A percentile compares a stretch with the other conserved stretches of the same genome.
phyloP scores from a whole-genome alignment of 2,888 invertebrate genomes.

The Polyploca ridens region DNA sequence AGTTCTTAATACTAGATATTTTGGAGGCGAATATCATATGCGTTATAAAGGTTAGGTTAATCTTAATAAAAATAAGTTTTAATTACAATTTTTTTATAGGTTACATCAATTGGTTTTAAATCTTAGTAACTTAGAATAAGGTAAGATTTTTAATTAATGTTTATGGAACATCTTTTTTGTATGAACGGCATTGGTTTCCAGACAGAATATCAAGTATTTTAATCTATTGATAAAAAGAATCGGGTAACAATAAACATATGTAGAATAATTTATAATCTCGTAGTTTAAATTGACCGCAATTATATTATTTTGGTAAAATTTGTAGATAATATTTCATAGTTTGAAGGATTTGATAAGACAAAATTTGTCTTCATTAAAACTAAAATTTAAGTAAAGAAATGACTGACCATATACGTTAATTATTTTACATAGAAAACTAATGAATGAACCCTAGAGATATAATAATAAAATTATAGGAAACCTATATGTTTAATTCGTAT shows the following conservation, averaged over 20 bases:
- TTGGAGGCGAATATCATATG: background rate
- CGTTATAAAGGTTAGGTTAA: background rate
- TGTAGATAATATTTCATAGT: slow-evolving; percentile 31
- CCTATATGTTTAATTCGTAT: slow-evolving; percentile 24
- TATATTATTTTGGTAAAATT: background rate
- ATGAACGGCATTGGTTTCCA: too few relatives aligned
- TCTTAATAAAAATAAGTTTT: background rate
- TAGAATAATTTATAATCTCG: background rate
- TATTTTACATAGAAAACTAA: slow-evolving; percentile 58
- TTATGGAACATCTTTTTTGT: too few relatives aligned
- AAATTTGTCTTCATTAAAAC: slow-evolving; percentile 14
- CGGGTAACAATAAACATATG: background rate
- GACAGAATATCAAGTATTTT: too few relatives aligned
- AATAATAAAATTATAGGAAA: slow-evolving; percentile 28
- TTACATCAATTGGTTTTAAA: background rate
- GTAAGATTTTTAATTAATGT: too few relatives aligned
- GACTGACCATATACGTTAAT: slow-evolving; percentile 75
- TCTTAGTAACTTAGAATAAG: too few relatives aligned
- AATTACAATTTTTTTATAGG: background rate
- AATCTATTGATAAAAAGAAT: too few relatives aligned
- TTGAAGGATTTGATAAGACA: slow-evolving; percentile 28
- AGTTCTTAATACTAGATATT: background rate
- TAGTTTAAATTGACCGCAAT: background rate
- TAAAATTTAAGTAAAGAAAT: slow-evolving; percentile 53
- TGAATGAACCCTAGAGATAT: slow-evolving; percentile 23